Evolutionary conservation across 2,888 invertebrate genomes (phyloP).

Genomic region (Limnephilus lunatus): DNA sequence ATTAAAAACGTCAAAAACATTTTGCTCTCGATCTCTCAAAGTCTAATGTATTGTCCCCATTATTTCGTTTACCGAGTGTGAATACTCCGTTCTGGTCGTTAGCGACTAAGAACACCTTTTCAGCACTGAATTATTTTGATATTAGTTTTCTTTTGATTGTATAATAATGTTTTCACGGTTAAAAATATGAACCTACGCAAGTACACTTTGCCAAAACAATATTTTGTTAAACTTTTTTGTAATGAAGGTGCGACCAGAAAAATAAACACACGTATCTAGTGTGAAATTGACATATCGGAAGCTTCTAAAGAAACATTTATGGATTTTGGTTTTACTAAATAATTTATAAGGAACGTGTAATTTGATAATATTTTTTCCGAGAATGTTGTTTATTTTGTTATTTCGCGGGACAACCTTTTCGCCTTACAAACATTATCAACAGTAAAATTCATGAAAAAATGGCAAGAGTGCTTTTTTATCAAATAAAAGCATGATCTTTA

Average conservation of each 20-base stretch:
- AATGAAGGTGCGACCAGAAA: not conserved
- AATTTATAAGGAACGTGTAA: not conserved
- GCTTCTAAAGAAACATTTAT: not conserved
- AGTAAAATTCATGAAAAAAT: not conserved
- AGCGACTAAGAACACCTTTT: not conserved
- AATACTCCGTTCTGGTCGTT: constrained; percentile 3
- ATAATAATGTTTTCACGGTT: not conserved
- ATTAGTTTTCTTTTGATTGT: not conserved
- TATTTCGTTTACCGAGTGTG: not conserved
- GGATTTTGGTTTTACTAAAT: not conserved
- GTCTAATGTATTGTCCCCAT: not conserved
- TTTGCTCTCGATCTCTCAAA: not conserved
- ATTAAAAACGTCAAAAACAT: not conserved
- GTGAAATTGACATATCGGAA: not conserved
- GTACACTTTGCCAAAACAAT: not conserved
- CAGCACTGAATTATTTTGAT: not conserved
- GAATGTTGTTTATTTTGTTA: not conserved
- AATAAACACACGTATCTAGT: not conserved
- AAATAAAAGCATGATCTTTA: not conserved
- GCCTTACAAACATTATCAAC: not conserved
- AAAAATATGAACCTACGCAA: no score
- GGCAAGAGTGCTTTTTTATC: not conserved
- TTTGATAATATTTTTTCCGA: not conserved
- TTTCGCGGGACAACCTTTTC: not conserved
- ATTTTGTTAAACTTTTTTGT: not conserved